Base-by-base conservation (phyloP, 2,888 invertebrate species). In the Microdon myrmicae region DNA sequence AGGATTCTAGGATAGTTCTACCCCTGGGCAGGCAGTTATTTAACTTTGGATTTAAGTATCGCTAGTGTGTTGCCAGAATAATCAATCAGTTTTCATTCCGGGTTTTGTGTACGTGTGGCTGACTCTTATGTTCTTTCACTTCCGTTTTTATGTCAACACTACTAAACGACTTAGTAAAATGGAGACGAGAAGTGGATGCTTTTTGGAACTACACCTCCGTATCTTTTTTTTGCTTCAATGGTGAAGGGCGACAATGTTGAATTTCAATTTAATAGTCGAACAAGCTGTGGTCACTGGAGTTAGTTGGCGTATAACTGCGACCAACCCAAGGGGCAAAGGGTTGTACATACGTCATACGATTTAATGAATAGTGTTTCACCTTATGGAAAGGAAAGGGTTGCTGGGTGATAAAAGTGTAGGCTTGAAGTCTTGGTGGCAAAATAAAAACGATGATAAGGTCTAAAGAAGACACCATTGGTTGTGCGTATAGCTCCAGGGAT, bases 211-310 rank as follows among this genome's bases (percentile, higher is more conserved):
- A 19, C 6, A 7, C 8, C 26, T 13, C n/a, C 17, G n/a, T 34
- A 7, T 41, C 31, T 44, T 39, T 26, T 28, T n/a, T 38, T 31
- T n/a, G 48, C 34, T 35, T 2, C 2, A 37, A 25, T 29, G 12
- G 31, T 43, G 49, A 16, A 31, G 37, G 23, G 23, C 35, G 51
- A 56, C 61, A 51, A 56, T 64, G 56, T 64, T 64, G 49, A 45
- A 49, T 49, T 56, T 64, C 49, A 64, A 64, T 64, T 64, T 64
- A 47, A 45, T 35, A 45, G 51, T 45, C 45, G 61, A 61, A 12
- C 23, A 35, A 56, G 23, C 45, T 32, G 7, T 22, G 31, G 10
- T 41, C 16, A 26, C 32, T 32, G 29, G 25, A 49, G 19, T 49
- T 7, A 47, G 29, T 31, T n/a, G n/a, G n/a, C n/a, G n/a, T n/a